Conservation (phyloP, 2,888 invertebrate species). For the Clanis bilineata region DNA sequence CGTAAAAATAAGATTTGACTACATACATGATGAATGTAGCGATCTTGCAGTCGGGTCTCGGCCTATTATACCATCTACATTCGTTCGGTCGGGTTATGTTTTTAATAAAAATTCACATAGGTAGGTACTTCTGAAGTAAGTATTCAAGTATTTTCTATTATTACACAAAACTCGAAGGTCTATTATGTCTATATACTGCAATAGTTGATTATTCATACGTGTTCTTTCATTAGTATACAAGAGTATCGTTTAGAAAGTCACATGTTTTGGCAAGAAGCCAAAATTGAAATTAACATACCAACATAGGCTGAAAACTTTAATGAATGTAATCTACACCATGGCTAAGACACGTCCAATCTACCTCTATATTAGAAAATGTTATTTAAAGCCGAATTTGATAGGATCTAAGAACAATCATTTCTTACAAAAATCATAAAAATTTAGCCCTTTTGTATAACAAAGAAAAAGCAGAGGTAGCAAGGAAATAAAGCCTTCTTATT, state of each 20-base stretch:
- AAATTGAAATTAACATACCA: slow-evolving; percentile 37
- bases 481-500: background rate
- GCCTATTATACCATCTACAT: background rate
- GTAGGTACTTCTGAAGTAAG: no score
- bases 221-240: slow-evolving; percentile 15
- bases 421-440: background rate
- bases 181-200: background rate
- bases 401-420: background rate
- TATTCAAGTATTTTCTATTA: background rate
- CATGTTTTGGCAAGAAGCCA: slow-evolving; percentile 30
- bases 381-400: no score
- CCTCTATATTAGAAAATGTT: no score
- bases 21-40: no score
- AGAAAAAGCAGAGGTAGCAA: background rate
- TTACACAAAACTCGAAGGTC: background rate
- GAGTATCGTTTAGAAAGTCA: slow-evolving; percentile 22
- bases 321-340: background rate
- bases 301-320: slow-evolving; percentile 23
- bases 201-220: background rate
- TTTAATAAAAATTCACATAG: background rate
- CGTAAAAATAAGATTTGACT: no score
- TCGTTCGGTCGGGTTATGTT: background rate
- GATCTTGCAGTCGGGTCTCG: no score
- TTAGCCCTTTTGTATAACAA: background rate
- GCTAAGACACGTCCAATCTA: background rate